Evolutionary conservation across 2,888 invertebrate genomes (phyloP).

Genomic region (Patella ulyssiponensis): DNA sequence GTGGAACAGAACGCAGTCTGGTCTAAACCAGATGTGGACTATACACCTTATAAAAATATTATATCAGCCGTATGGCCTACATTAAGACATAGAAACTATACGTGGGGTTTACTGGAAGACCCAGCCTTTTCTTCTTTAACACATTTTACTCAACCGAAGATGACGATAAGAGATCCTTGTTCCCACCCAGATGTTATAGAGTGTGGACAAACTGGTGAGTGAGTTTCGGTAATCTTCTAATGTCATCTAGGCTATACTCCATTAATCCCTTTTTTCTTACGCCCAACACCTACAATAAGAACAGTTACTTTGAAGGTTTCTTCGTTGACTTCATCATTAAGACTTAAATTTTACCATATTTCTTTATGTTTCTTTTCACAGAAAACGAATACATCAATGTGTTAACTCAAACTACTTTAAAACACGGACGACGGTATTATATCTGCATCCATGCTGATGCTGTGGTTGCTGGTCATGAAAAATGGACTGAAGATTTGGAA

Average conservation of each 20-base stretch:
- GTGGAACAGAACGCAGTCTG: slow-evolving; percentile 28
- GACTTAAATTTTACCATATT: too few relatives aligned
- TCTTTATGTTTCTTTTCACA: background rate
- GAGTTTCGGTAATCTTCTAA: background rate
- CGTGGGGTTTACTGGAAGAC: slow-evolving; percentile 29
- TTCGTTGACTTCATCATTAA: too few relatives aligned
- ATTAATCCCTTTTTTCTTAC: too few relatives aligned
- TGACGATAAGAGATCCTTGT: slow-evolving; percentile 18
- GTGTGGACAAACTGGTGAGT: slow-evolving; percentile 24
- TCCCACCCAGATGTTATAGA: background rate
- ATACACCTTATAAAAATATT: slow-evolving; percentile 38
- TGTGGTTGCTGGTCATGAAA: slow-evolving; percentile 35
- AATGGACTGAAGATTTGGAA: slow-evolving; percentile 40
- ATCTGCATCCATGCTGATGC: slow-evolving; percentile 44
- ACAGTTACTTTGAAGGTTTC: too few relatives aligned
- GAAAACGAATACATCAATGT: background rate
- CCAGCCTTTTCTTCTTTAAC: background rate
- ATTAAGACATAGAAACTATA: slow-evolving; percentile 30
- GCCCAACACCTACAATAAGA: too few relatives aligned
- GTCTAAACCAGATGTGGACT: slow-evolving; percentile 29
- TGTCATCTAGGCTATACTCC: background rate
- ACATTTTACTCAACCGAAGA: background rate
- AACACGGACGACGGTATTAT: slow-evolving; percentile 41
- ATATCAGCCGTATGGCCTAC: slow-evolving; percentile 39
- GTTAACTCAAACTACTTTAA: slow-evolving; percentile 10